Base-by-base conservation (phyloP, 2,888 invertebrate genomes). In the Hymenopus coronatus region DNA sequence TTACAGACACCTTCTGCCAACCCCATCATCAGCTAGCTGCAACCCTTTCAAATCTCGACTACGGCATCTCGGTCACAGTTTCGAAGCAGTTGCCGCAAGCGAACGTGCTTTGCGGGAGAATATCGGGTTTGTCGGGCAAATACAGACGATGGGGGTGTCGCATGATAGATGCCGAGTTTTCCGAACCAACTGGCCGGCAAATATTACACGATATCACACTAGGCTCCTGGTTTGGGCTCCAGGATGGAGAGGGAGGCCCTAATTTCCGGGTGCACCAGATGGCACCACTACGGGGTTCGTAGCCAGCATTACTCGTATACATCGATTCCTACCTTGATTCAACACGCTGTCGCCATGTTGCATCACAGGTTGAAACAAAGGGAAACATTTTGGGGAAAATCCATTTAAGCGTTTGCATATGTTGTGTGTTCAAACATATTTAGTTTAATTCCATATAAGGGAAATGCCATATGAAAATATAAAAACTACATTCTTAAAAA, bases 21-120 rank as follows among this genome's bases (percentile, higher is more conserved):
- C 54, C 54, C 54, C 54, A 70, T 70, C 54, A 70, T 70, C 54
- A 20, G 54, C 54, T 70, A 70, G 25, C 54, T 25, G 20, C 54
- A 70, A 70, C 54, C 54, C 54, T 70, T 70, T 70, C 54, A 70
- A 70, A 70, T 70, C 54, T 70, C 54, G 25, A 70, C 54, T 70
- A 70, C 8, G 54, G 54, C 54, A 70, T 70, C 54, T 70, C 54
- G 54, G 54, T 70, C 54, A 70, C 54, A 85, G 46, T 85, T 85
- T 85, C 54, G 46, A 12, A 85, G 84, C 84, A 25, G 25, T 40
- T 40, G 46, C 84, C 84, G 25, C 84, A 46, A 84, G 84, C 84
- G 84, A 85, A 85, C 85, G 54, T 46, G 85, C 85, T 85, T 46
- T 46, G 85, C 28, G 85, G 83, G 25, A 83, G 83, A 83, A 83